Evolutionary conservation across 2,888 invertebrate species (phyloP).

Genomic region (Andrena chrysosceles): DNA sequence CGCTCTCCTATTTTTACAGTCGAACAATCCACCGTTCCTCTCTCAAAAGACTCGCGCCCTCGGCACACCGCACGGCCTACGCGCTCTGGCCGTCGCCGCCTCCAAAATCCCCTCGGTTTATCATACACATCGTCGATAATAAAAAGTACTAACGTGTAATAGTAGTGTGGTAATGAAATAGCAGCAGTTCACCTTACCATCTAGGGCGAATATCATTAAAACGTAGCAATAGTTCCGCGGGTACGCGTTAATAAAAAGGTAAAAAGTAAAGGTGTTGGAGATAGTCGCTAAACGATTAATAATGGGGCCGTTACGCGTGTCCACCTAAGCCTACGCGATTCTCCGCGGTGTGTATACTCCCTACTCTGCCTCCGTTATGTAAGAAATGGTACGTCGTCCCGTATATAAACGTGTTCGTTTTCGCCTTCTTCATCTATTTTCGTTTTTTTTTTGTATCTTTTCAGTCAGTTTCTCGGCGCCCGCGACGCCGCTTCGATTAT

Average conservation of each 20-base stretch:
- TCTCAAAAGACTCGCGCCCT: not conserved
- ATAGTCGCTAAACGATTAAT: slow-evolving; percentile 60
- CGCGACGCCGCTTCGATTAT: slow-evolving; percentile 56
- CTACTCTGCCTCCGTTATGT: not conserved
- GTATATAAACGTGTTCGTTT: slow-evolving; percentile 65
- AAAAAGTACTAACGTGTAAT: slow-evolving; percentile 63
- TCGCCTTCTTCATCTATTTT: not conserved
- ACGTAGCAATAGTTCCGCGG: slow-evolving; percentile 53
- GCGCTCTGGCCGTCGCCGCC: not conserved
- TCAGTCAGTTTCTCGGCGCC: slow-evolving; percentile 75
- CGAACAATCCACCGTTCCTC: not conserved
- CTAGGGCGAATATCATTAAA: slow-evolving; percentile 55
- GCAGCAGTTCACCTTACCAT: slow-evolving; percentile 61
- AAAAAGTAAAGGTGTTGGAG: slow-evolving; percentile 66
- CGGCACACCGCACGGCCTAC: not conserved
- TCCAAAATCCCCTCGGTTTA: not conserved
- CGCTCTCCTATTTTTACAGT: not conserved
- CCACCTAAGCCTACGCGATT: slow-evolving; percentile 25
- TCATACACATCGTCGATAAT: slow-evolving; percentile 58
- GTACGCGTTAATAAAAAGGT: slow-evolving; percentile 70
- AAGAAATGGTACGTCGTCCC: slow-evolving; percentile 44
- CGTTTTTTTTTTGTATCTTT: slow-evolving; percentile 33
- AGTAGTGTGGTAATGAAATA: slow-evolving; percentile 56
- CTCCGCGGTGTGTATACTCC: not conserved
- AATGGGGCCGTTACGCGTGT: not conserved